Conservation (phyloP, 1,140 invertebrate species). For the Bradynema listronoti region DNA sequence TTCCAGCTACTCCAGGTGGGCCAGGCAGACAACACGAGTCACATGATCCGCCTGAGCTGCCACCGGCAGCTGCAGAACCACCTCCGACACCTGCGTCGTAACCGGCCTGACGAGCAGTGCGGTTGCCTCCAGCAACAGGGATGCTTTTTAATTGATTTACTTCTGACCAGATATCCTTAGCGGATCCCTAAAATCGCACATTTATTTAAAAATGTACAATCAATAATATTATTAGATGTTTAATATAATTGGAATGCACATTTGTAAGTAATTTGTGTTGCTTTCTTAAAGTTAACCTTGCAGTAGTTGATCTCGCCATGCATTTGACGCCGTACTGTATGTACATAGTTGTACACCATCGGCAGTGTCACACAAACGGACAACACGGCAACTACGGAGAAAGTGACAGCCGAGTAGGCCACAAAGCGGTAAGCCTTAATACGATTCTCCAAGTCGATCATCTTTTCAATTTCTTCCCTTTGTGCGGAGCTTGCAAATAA, state of each 20-base stretch:
- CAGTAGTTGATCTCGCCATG: slow-evolving; percentile 49
- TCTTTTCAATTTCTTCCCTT: background rate
- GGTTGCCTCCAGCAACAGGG: slow-evolving; percentile 31
- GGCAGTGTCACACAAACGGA: slow-evolving; percentile 49
- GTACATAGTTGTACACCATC: slow-evolving; percentile 55
- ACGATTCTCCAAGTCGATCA: slow-evolving; percentile 36
- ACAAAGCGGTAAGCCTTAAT: slow-evolving; percentile 48
- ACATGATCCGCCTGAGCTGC: slow-evolving; percentile 37
- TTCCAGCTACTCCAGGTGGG: slow-evolving; percentile 34
- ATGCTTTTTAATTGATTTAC: slow-evolving; percentile 42
- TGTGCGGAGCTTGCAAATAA: background rate
- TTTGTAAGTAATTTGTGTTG: too few relatives aligned
- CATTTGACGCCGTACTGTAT: slow-evolving; percentile 41
- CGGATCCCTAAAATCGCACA: slow-evolving; percentile 40
- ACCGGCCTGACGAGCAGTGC: slow-evolving; percentile 50
- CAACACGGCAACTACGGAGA: slow-evolving; percentile 45
- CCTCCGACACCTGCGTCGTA: slow-evolving; percentile 38
- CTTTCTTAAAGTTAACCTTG: slow-evolving; percentile 39
- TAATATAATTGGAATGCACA: too few relatives aligned
- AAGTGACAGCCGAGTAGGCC: slow-evolving; percentile 47
- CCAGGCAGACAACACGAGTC: slow-evolving; percentile 49
- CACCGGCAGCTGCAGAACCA: slow-evolving; percentile 24
- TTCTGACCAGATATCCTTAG: slow-evolving; percentile 53
- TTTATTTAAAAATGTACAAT: background rate
- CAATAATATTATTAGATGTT: too few relatives aligned